These are phyloP conservation scores for Dryococelus australis DNA, from an alignment of 2,888 invertebrate species.

Conservation along the genomic window DNA sequence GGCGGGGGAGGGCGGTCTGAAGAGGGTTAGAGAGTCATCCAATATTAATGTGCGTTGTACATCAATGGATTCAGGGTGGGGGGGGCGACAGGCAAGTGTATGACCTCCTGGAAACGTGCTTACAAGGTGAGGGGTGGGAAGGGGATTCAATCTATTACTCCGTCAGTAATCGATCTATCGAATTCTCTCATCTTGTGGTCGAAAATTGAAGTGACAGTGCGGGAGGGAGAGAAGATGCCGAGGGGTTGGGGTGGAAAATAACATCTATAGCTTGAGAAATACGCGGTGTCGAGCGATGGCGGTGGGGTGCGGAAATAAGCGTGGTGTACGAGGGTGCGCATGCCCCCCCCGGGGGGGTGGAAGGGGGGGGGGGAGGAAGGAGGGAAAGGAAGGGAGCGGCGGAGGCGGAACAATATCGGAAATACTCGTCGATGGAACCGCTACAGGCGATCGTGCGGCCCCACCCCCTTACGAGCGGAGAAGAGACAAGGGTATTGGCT, in stretches of 20 bases:
- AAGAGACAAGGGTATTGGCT: slow-evolving; percentile 16
- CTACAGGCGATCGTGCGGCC: not conserved
- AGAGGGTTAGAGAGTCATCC: not conserved
- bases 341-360: not conserved
- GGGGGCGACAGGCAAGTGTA: not conserved
- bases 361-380: not conserved
- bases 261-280: slow-evolving; percentile 28
- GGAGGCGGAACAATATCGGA: slow-evolving; percentile 23
- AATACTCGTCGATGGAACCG: slow-evolving; percentile 16
- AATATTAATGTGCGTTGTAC: not conserved
- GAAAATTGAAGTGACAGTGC: slow-evolving; percentile 44
- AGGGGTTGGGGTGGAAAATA: slow-evolving; percentile 30
- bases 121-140: not conserved
- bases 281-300: not conserved
- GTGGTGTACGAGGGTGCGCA: not conserved
- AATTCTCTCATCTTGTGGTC: slow-evolving; percentile 40
- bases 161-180: slow-evolving; percentile 40
- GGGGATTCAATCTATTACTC: slow-evolving; percentile 28
- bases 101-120: not conserved
- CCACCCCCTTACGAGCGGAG: not conserved
- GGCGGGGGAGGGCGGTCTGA: not conserved
- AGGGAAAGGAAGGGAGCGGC: not conserved
- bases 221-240: not conserved
- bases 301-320: not conserved
- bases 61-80: not conserved